Percentiles rank a stretch among this genome's conserved stretches.
Evolutionary conservation across 2,797 vertebrate genomes (phyloP).

Genomic region (Notolabrus celidotus): DNA sequence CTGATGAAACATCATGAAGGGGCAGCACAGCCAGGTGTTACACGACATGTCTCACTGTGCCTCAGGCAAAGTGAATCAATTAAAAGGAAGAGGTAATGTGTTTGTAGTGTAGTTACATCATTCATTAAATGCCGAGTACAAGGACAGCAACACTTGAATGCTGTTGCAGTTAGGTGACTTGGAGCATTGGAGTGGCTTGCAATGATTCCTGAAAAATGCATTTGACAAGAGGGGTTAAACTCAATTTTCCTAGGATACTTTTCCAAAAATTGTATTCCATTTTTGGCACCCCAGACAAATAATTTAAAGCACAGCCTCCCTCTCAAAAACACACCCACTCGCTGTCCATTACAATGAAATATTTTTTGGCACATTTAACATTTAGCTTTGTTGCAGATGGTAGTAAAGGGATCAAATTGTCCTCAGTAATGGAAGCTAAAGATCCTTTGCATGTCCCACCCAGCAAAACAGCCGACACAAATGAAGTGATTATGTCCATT

Average conservation of each 20-base stretch:
- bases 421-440: slow-evolving; percentile 16
- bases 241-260: too few relatives aligned
- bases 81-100: slow-evolving; percentile 28
- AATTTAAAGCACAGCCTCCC: too few relatives aligned
- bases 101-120: slow-evolving; percentile 15
- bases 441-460: slow-evolving; percentile 12
- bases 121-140: slow-evolving; percentile 13
- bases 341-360: too few relatives aligned
- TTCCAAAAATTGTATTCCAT: too few relatives aligned
- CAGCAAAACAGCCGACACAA: slow-evolving; percentile 43
- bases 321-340: too few relatives aligned
- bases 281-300: too few relatives aligned
- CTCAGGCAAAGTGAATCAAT: slow-evolving; percentile 22
- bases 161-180: not conserved
- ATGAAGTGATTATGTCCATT: slow-evolving; percentile 57
- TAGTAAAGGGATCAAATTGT: slow-evolving; percentile 22
- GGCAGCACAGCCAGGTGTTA: slow-evolving; percentile 36
- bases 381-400: not conserved
- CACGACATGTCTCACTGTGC: slow-evolving; percentile 15
- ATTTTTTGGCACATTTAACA: too few relatives aligned
- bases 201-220: slow-evolving; percentile 8
- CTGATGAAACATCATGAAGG: slow-evolving; percentile 22
- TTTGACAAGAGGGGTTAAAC: slow-evolving; percentile 15
- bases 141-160: slow-evolving; percentile 28
- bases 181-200: not conserved